These are phyloP conservation scores for Ceratina calcarata DNA, from an alignment of 1,140 invertebrate genomes.

Conservation along the genomic window DNA sequence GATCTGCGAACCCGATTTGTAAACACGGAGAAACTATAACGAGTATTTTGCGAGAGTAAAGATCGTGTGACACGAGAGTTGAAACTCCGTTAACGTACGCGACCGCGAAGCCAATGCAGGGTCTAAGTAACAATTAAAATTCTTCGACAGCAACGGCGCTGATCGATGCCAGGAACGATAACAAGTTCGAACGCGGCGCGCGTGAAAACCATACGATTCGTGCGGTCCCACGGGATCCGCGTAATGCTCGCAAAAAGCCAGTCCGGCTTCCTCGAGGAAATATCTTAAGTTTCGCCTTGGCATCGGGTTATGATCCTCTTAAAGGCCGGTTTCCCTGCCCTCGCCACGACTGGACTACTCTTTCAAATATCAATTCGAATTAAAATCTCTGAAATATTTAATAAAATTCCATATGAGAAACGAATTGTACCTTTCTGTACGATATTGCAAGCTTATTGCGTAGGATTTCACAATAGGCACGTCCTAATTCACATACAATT, in stretches of 20 bases:
- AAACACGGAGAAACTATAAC: neutral
- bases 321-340: conserved; percentile 33
- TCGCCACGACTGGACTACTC: neutral
- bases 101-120: neutral
- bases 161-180: conserved; percentile 33
- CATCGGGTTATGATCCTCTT: conserved; percentile 43
- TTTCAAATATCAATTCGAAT: too few species aligned
- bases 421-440: too few species aligned
- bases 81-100: neutral
- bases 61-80: conserved; percentile 6
- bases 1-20: neutral
- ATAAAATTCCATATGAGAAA: too few species aligned
- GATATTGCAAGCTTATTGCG: too few species aligned
- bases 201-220: conserved; percentile 45
- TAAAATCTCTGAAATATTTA: too few species aligned
- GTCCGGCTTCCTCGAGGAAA: conserved; percentile 31
- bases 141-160: conserved; percentile 17
- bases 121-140: conserved; percentile 31
- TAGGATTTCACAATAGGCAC: too few species aligned
- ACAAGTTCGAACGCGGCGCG: conserved; percentile 37
- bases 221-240: conserved; percentile 32
- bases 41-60: neutral
- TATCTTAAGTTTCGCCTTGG: conserved; percentile 46
- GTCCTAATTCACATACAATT: too few species aligned
- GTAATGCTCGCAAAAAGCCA: conserved; percentile 36